phyloP scores from a whole-genome alignment of 2,888 invertebrate species.

The Heliconius aoede region DNA sequence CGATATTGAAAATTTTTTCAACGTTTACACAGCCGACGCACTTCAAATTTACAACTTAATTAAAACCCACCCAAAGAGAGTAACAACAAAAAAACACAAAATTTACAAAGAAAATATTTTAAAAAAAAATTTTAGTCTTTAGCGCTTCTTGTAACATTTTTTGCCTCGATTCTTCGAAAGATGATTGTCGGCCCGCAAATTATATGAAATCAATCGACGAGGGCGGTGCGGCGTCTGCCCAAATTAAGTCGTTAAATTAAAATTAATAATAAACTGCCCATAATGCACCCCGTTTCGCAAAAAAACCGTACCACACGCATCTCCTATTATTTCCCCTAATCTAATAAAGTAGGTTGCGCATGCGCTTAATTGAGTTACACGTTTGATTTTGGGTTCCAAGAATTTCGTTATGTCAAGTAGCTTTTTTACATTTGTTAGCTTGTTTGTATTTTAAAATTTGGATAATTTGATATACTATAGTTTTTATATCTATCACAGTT shows the following conservation, averaged over 20 bases:
- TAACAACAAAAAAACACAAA: constrained; percentile 28
- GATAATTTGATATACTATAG: constrained; percentile 27
- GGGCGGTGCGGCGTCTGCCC: constrained; percentile 77
- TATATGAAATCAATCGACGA: constrained; percentile 78
- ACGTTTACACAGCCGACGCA: constrained; percentile 5
- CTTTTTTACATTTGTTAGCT: constrained; percentile 41
- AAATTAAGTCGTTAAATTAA: constrained; percentile 80
- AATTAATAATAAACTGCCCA: constrained; percentile 69
- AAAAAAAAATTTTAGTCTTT: constrained; percentile 36
- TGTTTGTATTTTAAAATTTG: constrained; percentile 43
- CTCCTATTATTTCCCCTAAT: constrained; percentile 72
- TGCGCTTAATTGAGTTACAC: constrained; percentile 62
- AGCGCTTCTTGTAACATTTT: constrained; percentile 55
- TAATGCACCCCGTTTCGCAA: constrained; percentile 73
- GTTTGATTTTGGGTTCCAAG: constrained; percentile 57
- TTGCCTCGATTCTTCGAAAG: constrained; percentile 67
- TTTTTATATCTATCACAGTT: neutral
- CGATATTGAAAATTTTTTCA: neutral
- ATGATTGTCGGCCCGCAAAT: constrained; percentile 71
- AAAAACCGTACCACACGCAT: constrained; percentile 72
- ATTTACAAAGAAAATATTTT: constrained; percentile 34
- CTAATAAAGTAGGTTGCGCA: constrained; percentile 67
- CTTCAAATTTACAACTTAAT: constrained; percentile 39
- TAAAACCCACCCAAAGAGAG: constrained; percentile 40
- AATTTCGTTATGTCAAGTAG: constrained; percentile 50